Percentiles rank a stretch among this genome's conserved stretches.
Conservation (phyloP, 2,113 vertebrate species). For the Rafetus swinhoei region DNA sequence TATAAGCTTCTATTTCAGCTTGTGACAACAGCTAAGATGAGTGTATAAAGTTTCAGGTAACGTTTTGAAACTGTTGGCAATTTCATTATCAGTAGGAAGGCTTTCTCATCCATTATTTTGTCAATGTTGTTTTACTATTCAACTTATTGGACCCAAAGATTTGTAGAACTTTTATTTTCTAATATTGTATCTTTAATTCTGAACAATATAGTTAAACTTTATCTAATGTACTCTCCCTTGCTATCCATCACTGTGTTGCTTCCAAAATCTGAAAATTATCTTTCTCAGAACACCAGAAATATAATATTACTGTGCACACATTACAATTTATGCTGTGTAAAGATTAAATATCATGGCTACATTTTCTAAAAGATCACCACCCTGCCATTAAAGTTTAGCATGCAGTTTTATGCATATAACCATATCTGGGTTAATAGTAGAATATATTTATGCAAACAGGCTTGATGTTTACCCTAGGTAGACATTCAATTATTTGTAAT, state of each 20-base stretch:
- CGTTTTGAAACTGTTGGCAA: neutral
- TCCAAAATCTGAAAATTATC: neutral
- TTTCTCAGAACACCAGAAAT: neutral
- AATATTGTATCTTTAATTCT: neutral
- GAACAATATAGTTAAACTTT: neutral
- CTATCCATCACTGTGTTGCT: neutral
- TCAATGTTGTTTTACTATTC: neutral
- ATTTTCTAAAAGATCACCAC: neutral
- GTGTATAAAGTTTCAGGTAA: neutral
- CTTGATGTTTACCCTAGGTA: neutral
- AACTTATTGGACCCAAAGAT: neutral
- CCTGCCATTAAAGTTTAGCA: neutral
- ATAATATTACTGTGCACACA: neutral
- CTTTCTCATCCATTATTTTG: neutral
- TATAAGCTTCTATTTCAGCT: neutral
- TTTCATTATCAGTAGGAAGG: neutral
- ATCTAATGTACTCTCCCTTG: neutral
- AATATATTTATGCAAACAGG: neutral
- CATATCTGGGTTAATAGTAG: neutral
- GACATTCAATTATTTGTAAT: neutral
- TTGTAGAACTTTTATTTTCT: neutral
- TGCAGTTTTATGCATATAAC: neutral
- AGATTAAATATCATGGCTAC: neutral
- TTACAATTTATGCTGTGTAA: neutral
- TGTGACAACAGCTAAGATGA: neutral